Evolutionary conservation across 2,888 invertebrate genomes (phyloP), one percentile per base, ranked within the genome.

Genomic region (Craniophora ligustri): DNA sequence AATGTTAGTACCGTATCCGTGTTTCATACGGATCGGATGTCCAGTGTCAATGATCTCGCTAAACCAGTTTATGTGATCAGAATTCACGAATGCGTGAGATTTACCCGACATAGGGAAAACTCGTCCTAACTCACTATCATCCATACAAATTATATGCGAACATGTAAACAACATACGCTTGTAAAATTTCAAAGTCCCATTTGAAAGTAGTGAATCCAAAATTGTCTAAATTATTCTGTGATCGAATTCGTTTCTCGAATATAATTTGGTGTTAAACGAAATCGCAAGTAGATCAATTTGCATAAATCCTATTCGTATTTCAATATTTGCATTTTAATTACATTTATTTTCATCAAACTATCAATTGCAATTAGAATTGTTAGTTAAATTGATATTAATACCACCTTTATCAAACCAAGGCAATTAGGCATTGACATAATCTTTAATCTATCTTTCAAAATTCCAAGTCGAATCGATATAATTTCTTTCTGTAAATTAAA

Each of bases 21-120:
- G 26, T 57, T 38, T 38, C 58, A 57, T 42, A 49, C 47, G 45
- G 57, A 70, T 67, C 63, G 44, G 60, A 59, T 58, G 58, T 48
- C 47, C 57, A 59, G 76, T 66, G 74, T 72, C 75, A 75, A 58
- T 64, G 73, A 56, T 72, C 75, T 60, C 56, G 19, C 14, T 41
- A 57, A 72, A 66, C 73, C 57, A 21, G 72, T 67, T 63, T 51
- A 32, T 53, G 63, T 55, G 62, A 44, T 55, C 61, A 62, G 66
- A 62, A 75, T 56, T 56, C 51, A 44, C 56, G 18, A 31, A 51
- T 18, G 48, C 50, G 48, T 57, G 42, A 69, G 72, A 59, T 68
- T 54, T 64, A 41, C 59, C 39, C 19, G 42, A 55, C 53, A 44
- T 31, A 51, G 49, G 28, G 39, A 62, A 65, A 65, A 65, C 45